phyloP scores from a whole-genome alignment of 1,140 invertebrate species.

The Eciton burchellii region DNA sequence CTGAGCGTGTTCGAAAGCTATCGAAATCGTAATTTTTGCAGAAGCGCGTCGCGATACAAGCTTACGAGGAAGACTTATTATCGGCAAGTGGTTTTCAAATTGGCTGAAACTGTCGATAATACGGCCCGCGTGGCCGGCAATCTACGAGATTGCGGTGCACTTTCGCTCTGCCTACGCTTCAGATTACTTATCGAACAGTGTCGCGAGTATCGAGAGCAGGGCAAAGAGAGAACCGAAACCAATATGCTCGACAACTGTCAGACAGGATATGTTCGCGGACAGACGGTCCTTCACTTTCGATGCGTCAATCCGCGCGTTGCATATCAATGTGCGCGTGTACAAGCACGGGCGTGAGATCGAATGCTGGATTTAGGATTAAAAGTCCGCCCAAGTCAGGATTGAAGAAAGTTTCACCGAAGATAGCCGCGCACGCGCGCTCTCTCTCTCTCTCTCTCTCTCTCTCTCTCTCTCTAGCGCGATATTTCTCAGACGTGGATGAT shows the following conservation, averaged over 20 bases:
- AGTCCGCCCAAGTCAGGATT: constrained; percentile 24
- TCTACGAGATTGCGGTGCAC: constrained; percentile 26
- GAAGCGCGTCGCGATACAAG: background rate
- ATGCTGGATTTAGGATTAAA: constrained; percentile 22
- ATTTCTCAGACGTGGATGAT: background rate
- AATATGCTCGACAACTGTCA: constrained; percentile 72
- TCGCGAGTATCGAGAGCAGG: constrained; percentile 68
- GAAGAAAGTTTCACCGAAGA: background rate
- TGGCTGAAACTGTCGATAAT: constrained; percentile 9
- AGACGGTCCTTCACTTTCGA: constrained; percentile 72
- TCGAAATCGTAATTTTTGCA: background rate
- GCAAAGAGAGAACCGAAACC: constrained; percentile 69
- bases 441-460: too few relatives aligned
- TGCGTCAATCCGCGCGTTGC: constrained; percentile 61
- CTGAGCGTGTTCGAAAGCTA: background rate
- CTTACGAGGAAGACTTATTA: background rate
- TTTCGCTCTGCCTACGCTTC: constrained; percentile 47
- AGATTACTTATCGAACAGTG: constrained; percentile 70
- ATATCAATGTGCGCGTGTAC: background rate
- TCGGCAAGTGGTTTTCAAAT: background rate
- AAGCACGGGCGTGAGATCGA: background rate
- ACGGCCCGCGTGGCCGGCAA: background rate
- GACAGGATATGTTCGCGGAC: constrained; percentile 71
- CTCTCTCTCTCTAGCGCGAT: background rate
- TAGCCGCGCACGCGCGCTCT: too few relatives aligned